Conservation (phyloP, 2,113 vertebrate genomes). For the Psammodynastes pulverulentus region DNA sequence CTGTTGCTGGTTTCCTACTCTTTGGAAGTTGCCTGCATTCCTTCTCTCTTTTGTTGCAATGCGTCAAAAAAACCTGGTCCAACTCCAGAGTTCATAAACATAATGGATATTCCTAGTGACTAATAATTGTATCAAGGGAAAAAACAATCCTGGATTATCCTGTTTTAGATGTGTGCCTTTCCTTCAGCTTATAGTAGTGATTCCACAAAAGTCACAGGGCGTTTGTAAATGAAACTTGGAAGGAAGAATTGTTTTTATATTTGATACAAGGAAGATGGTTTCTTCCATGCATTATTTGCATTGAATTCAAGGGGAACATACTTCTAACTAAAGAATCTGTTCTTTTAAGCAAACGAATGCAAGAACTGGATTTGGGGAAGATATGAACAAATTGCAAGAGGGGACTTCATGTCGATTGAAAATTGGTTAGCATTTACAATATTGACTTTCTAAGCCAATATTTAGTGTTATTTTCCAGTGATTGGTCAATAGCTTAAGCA, state of each 20-base stretch:
- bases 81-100: background rate
- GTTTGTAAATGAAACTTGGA: background rate
- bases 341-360: background rate
- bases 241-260: background rate
- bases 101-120: background rate
- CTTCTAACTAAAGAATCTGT: background rate
- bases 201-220: background rate
- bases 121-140: background rate
- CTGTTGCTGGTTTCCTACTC: background rate
- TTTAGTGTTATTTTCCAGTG: background rate
- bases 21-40: background rate
- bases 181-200: background rate
- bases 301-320: background rate
- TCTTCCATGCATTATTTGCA: background rate
- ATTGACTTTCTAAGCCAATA: background rate
- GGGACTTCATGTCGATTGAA: background rate
- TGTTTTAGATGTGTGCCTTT: background rate
- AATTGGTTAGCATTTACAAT: background rate
- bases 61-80: slow-evolving; percentile 48
- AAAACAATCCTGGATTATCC: background rate
- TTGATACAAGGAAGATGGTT: background rate
- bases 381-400: background rate
- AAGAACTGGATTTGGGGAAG: background rate
- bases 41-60: slow-evolving; percentile 54
- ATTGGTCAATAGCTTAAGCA: background rate